Percentiles rank a stretch among this genome's conserved stretches.
These are phyloP conservation scores for Eupithecia insigniata DNA, from an alignment of 2,888 invertebrate genomes.

Conservation along the genomic window DNA sequence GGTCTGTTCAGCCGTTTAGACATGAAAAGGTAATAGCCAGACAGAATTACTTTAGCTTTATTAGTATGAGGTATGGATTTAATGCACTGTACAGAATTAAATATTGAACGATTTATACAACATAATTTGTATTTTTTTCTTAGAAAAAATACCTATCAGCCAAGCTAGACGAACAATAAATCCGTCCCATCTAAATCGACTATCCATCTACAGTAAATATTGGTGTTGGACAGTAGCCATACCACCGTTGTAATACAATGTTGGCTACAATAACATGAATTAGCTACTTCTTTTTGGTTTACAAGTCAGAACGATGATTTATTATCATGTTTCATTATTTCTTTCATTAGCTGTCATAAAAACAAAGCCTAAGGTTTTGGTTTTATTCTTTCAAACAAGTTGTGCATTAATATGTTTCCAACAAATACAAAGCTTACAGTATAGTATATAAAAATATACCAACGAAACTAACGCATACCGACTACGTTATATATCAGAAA, in stretches of 20 bases:
- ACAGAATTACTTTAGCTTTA: background rate
- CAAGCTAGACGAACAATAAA: constrained; percentile 17
- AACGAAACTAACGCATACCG: background rate
- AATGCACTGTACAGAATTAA: background rate
- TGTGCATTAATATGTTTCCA: background rate
- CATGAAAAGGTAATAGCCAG: background rate
- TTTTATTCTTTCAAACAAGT: background rate
- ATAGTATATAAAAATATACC: too few relatives aligned
- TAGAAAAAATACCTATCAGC: too few relatives aligned
- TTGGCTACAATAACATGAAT: background rate
- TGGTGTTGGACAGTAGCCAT: constrained; percentile 18
- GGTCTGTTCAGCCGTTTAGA: background rate
- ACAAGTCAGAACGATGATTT: constrained; percentile 2
- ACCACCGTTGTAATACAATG: background rate
- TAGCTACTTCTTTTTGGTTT: constrained; percentile 5
- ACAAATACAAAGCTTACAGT: background rate
- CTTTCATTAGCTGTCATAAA: constrained; percentile 55
- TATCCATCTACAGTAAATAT: constrained; percentile 20
- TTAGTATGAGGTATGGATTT: background rate
- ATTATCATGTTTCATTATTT: constrained; percentile 21
- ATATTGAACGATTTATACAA: background rate
- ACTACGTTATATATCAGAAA: background rate
- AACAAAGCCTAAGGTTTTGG: constrained; percentile 46
- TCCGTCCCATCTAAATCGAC: constrained; percentile 2
- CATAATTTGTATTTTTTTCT: too few relatives aligned